Base-by-base conservation (phyloP, 2,113 vertebrate species). In the Gymnorhina tibicen region DNA sequence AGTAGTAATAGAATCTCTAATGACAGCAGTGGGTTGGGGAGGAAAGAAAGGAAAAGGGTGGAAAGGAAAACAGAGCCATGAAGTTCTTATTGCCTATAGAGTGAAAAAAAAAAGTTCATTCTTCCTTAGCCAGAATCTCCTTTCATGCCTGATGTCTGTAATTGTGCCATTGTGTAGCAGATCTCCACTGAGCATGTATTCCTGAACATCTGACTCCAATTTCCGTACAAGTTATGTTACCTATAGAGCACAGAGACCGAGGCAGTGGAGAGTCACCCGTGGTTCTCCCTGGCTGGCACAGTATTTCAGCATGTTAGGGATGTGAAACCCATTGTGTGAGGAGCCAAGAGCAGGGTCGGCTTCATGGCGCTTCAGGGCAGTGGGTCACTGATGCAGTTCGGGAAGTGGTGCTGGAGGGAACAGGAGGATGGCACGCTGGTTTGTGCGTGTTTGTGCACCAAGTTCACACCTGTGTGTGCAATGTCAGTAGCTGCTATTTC, bases 371-470 rank as follows among this genome's bases (percentile, higher is more conserved):
- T 62, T 59, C 28, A 50, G 68, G 15, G 37, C 39, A 46, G 15
- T 12, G 28, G 22, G 35, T 77, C 50, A 6, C 41, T 52, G 68
- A 10, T 87, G 46, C 35, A 75, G 53, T 32, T 55, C 3, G 4
- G 49, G 23, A 56, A 26, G 42, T 50, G 49, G 49, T 60, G 44
- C 56, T 69, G 66, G 39, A 82, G 69, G 32, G 49, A 69, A 28
- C 3, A 44, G 52, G 37, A 72, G 69, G 13, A 12, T 39, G 37
- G 16, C 30, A 26, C 0, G 0, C 11, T 50, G 39, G 19, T 64
- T 85, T 6, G 1, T n/a, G 35, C 30, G 24, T 68, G 4, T 56
- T 49, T 83, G 46, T 89, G 42, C 30, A 75, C 28, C 42, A 37
- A n/a, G n/a, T 70, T 87, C 78, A 35, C 42, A 35, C 10, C 35